These are phyloP conservation scores for Cabera pusaria DNA, from an alignment of 2,888 invertebrate species.

Conservation along the genomic window DNA sequence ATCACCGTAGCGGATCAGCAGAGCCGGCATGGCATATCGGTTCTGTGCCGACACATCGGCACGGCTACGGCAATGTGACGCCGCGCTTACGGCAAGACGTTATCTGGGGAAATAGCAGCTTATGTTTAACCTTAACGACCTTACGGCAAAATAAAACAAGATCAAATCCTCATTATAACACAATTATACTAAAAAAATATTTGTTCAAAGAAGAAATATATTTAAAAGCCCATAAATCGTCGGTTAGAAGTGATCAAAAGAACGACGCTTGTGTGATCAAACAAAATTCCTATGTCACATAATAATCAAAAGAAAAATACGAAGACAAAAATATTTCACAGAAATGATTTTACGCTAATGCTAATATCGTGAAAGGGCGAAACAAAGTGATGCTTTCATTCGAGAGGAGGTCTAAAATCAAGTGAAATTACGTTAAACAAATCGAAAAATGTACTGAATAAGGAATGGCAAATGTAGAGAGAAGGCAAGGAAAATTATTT, in stretches of 20 bases:
- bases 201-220: constrained; percentile 7
- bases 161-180: no score
- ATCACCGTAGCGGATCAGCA: no score
- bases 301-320: constrained; percentile 22
- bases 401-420: constrained; percentile 50
- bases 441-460: constrained; percentile 42
- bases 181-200: not conserved
- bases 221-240: constrained; percentile 8
- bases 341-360: constrained; percentile 24
- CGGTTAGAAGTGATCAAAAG: constrained; percentile 20
- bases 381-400: constrained; percentile 36
- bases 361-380: constrained; percentile 38
- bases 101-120: no score
- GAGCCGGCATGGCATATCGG: no score
- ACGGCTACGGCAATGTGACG: no score
- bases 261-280: constrained; percentile 13
- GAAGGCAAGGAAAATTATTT: constrained; percentile 47
- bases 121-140: no score
- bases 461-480: constrained; percentile 37
- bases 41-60: no score
- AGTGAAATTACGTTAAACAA: constrained; percentile 51
- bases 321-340: constrained; percentile 16
- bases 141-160: no score
- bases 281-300: constrained; percentile 22
- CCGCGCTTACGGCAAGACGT: no score